A percentile compares a stretch with the other conserved stretches of the same genome.
These are phyloP conservation scores for Drosophila auraria DNA, from an alignment of 1,140 invertebrate species.

Conservation along the genomic window DNA sequence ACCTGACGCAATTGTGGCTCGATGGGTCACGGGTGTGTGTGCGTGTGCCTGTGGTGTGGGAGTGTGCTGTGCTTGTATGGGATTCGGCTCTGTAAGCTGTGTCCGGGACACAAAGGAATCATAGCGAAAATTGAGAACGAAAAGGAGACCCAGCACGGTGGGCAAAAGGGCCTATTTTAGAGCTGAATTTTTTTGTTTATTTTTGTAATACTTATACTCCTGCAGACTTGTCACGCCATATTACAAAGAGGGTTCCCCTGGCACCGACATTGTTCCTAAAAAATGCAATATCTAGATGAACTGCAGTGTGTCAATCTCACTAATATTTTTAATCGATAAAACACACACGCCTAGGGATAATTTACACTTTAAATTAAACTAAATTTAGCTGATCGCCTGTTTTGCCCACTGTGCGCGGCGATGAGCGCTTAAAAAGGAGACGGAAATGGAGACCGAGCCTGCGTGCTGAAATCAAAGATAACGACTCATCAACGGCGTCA, in stretches of 20 bases:
- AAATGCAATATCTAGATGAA: no score
- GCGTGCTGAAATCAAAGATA: constrained; percentile 78
- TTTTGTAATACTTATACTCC: no score
- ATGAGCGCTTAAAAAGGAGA: constrained; percentile 16
- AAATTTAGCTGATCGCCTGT: no score
- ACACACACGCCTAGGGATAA: no score
- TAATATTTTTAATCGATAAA: no score
- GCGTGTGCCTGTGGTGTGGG: not conserved
- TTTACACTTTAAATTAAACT: no score
- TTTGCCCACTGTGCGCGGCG: not conserved
- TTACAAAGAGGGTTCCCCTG: no score
- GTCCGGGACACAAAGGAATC: constrained; percentile 3
- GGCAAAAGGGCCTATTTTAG: no score
- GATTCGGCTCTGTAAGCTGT: constrained; percentile 25
- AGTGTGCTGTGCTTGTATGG: not conserved
- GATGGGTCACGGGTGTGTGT: constrained; percentile 10
- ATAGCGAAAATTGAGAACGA: not conserved
- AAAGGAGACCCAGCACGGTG: constrained; percentile 1
- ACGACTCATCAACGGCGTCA: constrained; percentile 81
- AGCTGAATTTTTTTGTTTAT: no score
- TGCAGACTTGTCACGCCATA: no score
- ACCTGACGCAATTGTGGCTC: constrained; percentile 55
- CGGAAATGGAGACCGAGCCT: constrained; percentile 42
- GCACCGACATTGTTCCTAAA: no score
- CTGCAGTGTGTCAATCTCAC: no score